Conservation (phyloP, 1,140 invertebrate species). For the Drosophila rufa region DNA sequence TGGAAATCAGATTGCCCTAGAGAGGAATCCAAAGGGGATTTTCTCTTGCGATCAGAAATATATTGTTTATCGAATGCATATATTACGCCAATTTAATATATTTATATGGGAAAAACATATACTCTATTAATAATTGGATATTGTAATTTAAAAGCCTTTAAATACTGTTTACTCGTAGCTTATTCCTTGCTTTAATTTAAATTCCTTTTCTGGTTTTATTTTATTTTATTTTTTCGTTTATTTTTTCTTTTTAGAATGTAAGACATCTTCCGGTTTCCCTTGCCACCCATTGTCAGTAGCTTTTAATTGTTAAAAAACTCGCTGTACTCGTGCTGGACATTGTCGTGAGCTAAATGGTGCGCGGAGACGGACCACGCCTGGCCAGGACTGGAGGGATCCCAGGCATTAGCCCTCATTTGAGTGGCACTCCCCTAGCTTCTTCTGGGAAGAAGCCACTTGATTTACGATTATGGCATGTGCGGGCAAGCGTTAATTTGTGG, state of each 20-base stretch:
- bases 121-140: background rate
- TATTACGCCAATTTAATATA: background rate
- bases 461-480: conserved; percentile 62
- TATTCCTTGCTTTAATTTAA: background rate
- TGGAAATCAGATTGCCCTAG: conserved; percentile 17
- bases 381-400: conserved; percentile 9
- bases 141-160: background rate
- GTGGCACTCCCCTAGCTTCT: conserved; percentile 10
- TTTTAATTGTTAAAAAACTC: conserved; percentile 58
- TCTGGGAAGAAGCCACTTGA: conserved; percentile 52
- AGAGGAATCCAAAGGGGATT: background rate
- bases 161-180: background rate
- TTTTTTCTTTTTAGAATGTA: conserved; percentile 1
- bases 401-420: conserved; percentile 34
- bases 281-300: background rate
- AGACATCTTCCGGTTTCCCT: background rate
- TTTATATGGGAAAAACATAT: background rate
- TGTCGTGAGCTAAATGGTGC: conserved; percentile 39
- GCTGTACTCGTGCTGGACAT: conserved; percentile 54
- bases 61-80: conserved; percentile 3
- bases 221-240: background rate
- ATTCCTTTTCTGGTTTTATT: background rate
- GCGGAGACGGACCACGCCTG: conserved; percentile 11
- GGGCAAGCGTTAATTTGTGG: conserved; percentile 64
- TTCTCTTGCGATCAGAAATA: background rate